phyloP scores from a whole-genome alignment of 1,140 invertebrate genomes.

The Trigoniulus corallinus region DNA sequence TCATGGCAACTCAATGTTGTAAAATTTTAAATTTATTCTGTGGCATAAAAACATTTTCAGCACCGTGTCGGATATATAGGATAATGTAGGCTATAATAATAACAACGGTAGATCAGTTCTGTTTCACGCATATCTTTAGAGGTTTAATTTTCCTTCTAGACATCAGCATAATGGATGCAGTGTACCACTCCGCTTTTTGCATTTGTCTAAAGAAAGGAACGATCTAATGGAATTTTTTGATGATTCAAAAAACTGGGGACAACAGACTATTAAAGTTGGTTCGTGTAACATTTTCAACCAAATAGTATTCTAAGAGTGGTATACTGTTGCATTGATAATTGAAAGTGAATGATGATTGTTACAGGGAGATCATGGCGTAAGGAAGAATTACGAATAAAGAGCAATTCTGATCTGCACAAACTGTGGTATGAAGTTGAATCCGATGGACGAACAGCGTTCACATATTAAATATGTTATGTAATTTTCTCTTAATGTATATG shows the following conservation, averaged over 20 bases:
- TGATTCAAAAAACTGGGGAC: conserved; percentile 65
- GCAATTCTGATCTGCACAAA: conserved; percentile 92
- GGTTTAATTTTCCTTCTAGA: no score
- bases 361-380: conserved; percentile 64
- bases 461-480: no score
- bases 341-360: conserved; percentile 9
- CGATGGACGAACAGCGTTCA: background rate
- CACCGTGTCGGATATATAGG: no score
- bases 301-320: background rate
- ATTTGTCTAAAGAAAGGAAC: background rate
- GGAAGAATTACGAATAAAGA: conserved; percentile 88
- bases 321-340: background rate
- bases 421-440: conserved; percentile 51
- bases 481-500: background rate
- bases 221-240: conserved; percentile 83
- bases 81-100: no score
- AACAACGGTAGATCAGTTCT: no score
- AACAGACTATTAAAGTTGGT: conserved; percentile 53
- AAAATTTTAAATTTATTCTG: no score
- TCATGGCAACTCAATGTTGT: no score
- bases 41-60: no score
- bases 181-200: no score
- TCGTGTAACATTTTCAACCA: conserved; percentile 11
- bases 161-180: no score
- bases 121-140: no score